phyloP scores from a whole-genome alignment of 2,797 vertebrate species.

The Erithacus rubecula region DNA sequence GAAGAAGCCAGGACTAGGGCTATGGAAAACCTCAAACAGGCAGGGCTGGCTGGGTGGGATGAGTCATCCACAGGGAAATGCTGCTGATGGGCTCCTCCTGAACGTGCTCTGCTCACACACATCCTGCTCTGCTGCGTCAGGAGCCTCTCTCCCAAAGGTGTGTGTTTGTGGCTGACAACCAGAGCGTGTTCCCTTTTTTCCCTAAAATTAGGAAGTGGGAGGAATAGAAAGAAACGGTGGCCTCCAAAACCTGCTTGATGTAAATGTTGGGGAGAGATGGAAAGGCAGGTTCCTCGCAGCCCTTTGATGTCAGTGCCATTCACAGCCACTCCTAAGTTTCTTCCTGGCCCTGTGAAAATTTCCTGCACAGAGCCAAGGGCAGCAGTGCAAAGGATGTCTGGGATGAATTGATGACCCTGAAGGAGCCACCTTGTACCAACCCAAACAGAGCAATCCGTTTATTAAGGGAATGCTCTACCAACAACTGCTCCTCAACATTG shows the following conservation, averaged over 20 bases:
- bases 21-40: neutral
- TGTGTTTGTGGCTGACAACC: neutral
- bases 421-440: neutral
- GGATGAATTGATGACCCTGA: neutral
- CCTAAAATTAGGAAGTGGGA: slow-evolving; percentile 40
- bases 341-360: neutral
- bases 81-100: neutral
- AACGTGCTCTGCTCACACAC: neutral
- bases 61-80: neutral
- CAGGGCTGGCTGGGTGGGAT: neutral
- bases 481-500: accelerated
- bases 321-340: neutral
- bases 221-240: neutral
- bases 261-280: neutral
- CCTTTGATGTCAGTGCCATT: slow-evolving; percentile 16
- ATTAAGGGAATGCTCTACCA: neutral
- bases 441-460: neutral
- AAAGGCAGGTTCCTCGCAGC: neutral
- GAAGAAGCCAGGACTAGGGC: neutral
- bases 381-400: neutral
- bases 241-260: neutral
- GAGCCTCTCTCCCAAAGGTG: neutral
- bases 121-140: neutral
- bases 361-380: neutral
- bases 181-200: neutral